Evolutionary conservation across 2,888 invertebrate genomes (phyloP), one percentile per base, ranked within the genome.

Genomic region (Melanargia galathea): DNA sequence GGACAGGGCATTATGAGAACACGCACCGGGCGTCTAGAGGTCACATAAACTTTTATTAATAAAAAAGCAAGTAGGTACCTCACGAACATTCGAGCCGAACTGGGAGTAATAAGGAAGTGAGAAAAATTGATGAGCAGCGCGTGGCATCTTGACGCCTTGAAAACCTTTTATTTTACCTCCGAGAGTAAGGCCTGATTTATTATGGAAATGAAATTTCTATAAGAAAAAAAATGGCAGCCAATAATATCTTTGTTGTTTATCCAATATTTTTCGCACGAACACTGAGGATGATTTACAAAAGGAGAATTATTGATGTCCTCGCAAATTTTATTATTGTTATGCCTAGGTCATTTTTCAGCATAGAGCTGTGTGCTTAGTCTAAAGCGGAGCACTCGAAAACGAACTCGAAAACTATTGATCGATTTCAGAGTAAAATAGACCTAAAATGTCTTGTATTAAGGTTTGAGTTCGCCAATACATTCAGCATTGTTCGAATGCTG

Each of bases 1-100:
- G 5, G 30, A n/a, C 11, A 30, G 2, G 10, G 7, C 26, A 30
- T 18, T 20, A 20, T 22, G 2, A 51, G 30, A 20, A 33, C 52
- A 18, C 35, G 20, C 52, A 52, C 35, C 35, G 35, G 16, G 2
- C 18, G 8, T 30, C 30, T 20, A 40, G 72, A 73, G 75, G 75
- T 71, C 74, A 74, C 77, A 78, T 81, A 80, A 84, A 84, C 78
- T 85, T 86, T 84, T 86, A 83, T 83, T 87, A 87, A 84, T 86
- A 85, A 87, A 86, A 83, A 46, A 77, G n/a, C n/a, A n/a, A 82
- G 82, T 81, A 84, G 85, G 82, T 79, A 81, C 80, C 78, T 77
- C 80, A 75, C 77, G 77, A 84, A 81, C 78, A 45, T 57, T 57
- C n/a, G 30, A 33, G 76, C 75, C 75, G 76, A 76, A 81, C 76